phyloP scores from a whole-genome alignment of 2,888 invertebrate species.

The Parelbella ahira region DNA sequence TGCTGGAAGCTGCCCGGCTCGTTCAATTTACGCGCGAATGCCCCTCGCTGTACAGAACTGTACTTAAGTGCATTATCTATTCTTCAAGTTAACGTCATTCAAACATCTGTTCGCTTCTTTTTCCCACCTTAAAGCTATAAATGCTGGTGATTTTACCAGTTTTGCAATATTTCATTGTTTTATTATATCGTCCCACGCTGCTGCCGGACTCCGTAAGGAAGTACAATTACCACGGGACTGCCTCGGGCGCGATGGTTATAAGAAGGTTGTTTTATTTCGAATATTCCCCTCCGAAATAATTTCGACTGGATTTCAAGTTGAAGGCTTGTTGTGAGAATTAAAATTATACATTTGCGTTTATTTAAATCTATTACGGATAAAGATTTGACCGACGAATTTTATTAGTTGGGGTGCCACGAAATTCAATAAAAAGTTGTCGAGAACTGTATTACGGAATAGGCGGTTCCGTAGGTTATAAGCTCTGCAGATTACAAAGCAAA shows the following conservation, averaged over 20 bases:
- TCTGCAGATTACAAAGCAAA: conserved; percentile 52
- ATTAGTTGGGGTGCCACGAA: conserved; percentile 15
- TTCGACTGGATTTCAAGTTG: conserved; percentile 49
- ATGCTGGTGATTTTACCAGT: conserved; percentile 44
- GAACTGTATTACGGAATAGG: conserved; percentile 18
- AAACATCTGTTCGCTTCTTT: conserved; percentile 3
- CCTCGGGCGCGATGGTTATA: conserved; percentile 52
- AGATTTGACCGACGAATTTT: conserved; percentile 23
- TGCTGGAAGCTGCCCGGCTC: conserved; percentile 1
- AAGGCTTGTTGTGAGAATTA: conserved; percentile 52
- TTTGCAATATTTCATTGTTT: conserved; percentile 60
- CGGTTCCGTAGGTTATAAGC: conserved; percentile 36
- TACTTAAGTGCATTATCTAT: conserved; percentile 7
- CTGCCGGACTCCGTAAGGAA: conserved; percentile 35
- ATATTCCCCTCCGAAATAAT: conserved; percentile 53
- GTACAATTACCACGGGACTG: conserved; percentile 49
- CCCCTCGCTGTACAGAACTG: background rate
- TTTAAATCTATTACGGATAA: conserved; percentile 41
- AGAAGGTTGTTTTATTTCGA: conserved; percentile 61
- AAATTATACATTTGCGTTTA: conserved; percentile 40
- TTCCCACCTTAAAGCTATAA: conserved; percentile 8
- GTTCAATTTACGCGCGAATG: conserved; percentile 18
- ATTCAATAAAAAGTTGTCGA: conserved; percentile 12
- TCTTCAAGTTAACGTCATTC: conserved; percentile 12
- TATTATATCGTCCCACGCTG: conserved; percentile 39